These are phyloP conservation scores for Lampropteryx suffumata DNA, from an alignment of 2,888 invertebrate genomes.

Conservation along the genomic window DNA sequence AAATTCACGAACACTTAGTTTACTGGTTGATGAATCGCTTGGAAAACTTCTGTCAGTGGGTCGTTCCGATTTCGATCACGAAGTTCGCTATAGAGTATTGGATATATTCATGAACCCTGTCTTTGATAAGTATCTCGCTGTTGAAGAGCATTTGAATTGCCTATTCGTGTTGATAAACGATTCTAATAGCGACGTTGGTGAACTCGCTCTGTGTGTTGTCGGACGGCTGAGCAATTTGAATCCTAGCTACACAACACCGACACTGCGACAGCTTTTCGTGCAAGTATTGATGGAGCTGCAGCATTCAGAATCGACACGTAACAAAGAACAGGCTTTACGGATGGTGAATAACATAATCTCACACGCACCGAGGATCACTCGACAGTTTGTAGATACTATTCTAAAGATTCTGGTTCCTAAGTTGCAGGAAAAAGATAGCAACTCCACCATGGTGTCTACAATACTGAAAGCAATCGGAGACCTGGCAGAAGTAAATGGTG, in stretches of 20 bases:
- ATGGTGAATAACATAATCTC: constrained; percentile 97
- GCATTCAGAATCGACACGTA: constrained; percentile 96
- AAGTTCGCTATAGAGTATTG: constrained; percentile 95
- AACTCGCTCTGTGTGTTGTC: constrained; percentile 95
- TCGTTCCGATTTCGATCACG: constrained; percentile 97
- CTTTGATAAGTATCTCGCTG: constrained; percentile 97
- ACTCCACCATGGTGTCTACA: constrained; percentile 95
- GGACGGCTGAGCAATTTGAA: constrained; percentile 96
- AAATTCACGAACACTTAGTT: constrained; percentile 91
- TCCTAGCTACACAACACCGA: constrained; percentile 99
- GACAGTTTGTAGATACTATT: constrained; percentile 98
- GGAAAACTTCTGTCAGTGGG: constrained; percentile 95
- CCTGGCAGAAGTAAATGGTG: constrained; percentile 94
- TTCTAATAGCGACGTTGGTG: constrained; percentile 97
- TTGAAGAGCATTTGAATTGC: constrained; percentile 96
- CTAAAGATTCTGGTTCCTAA: constrained; percentile 95
- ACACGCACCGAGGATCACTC: constrained; percentile 95
- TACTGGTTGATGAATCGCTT: constrained; percentile 95
- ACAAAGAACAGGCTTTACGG: constrained; percentile 97
- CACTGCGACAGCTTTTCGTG: constrained; percentile 94
- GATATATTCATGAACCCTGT: constrained; percentile 93
- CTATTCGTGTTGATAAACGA: constrained; percentile 98
- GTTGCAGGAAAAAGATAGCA: constrained; percentile 92
- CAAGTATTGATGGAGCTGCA: constrained; percentile 96
- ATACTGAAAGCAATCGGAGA: constrained; percentile 97